A percentile compares a stretch with the other conserved stretches of the same genome.
phyloP scores from a whole-genome alignment of 2,888 invertebrate genomes.

The Andrena chrysosceles region DNA sequence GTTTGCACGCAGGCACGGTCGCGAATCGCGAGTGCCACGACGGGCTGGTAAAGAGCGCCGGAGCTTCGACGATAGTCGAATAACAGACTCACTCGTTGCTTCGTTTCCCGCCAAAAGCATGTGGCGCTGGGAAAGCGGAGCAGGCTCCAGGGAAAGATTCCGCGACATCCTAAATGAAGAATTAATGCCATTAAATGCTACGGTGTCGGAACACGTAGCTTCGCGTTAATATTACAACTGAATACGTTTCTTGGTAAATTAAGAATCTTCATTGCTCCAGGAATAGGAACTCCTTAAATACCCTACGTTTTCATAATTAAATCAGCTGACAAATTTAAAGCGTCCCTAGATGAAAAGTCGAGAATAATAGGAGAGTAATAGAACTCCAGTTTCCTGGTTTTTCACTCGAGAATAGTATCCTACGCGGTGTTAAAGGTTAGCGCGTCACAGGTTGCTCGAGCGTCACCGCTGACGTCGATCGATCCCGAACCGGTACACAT shows the following conservation, averaged over 20 bases:
- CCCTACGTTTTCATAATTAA: background rate
- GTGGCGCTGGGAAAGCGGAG: no score
- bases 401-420: background rate
- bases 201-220: no score
- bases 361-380: background rate
- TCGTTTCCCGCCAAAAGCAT: no score
- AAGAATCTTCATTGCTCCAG: background rate
- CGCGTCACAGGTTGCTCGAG: constrained; percentile 41
- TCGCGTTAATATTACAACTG: background rate
- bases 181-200: no score
- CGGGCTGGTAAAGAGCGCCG: constrained; percentile 7
- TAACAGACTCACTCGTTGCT: no score
- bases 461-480: constrained; percentile 60
- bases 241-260: background rate
- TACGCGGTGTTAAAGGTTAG: constrained; percentile 3
- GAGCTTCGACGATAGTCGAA: background rate
- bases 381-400: constrained; percentile 3
- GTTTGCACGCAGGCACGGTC: constrained; percentile 31
- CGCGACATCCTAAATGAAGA: no score
- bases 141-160: no score
- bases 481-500: background rate
- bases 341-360: background rate
- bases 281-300: no score
- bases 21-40: background rate
- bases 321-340: background rate